These are phyloP conservation scores for Zaprionus lineosus DNA, from an alignment of 2,888 invertebrate species.

Conservation along the genomic window DNA sequence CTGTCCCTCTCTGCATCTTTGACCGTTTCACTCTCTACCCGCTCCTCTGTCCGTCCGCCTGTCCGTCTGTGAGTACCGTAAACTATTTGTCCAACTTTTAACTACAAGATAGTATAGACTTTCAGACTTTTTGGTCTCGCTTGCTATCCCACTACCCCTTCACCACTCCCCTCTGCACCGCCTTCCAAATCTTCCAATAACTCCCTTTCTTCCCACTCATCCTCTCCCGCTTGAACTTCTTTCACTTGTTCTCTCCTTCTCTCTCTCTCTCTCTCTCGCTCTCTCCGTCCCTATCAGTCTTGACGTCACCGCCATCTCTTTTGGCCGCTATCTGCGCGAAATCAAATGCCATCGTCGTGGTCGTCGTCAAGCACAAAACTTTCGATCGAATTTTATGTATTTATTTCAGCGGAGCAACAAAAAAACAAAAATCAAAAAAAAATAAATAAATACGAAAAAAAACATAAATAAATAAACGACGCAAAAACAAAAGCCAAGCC, in stretches of 20 bases:
- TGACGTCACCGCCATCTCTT: conserved; percentile 61
- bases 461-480: conserved; percentile 59
- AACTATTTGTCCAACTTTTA: conserved; percentile 73
- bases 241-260: background rate
- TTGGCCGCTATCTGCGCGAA: conserved; percentile 69
- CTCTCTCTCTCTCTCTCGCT: background rate
- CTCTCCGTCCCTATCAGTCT: conserved; percentile 6
- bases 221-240: background rate
- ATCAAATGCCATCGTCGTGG: conserved; percentile 66
- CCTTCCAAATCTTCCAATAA: background rate
- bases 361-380: conserved; percentile 75
- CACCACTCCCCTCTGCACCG: background rate
- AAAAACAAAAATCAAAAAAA: conserved; percentile 28
- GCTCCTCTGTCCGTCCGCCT: too few relatives aligned
- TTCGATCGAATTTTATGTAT: conserved; percentile 78
- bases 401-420: conserved; percentile 67
- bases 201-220: background rate
- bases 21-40: too few relatives aligned
- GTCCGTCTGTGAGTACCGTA: conserved; percentile 70
- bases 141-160: background rate
- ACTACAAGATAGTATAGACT: conserved; percentile 58
- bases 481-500: conserved; percentile 52
- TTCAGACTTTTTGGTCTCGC: background rate
- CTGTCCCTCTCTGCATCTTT: too few relatives aligned
- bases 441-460: conserved; percentile 31